A percentile compares a stretch with the other conserved stretches of the same genome.
Evolutionary conservation across 2,888 invertebrate species (phyloP).

Genomic region (Bellardia pandia): DNA sequence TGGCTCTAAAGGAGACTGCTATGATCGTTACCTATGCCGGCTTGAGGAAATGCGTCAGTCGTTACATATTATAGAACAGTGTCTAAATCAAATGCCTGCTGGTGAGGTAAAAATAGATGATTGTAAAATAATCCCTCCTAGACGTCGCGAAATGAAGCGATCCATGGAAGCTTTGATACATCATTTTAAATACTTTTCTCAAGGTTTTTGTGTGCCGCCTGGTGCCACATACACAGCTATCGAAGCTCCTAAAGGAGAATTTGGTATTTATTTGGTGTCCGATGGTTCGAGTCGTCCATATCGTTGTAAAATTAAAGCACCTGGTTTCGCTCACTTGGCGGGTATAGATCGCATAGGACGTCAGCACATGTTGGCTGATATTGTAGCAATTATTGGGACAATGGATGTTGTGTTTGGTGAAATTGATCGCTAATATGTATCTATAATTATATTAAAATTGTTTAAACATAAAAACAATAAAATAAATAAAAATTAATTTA

Average conservation of each 20-base stretch:
- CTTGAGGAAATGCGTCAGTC: slow-evolving; percentile 91
- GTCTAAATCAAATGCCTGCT: slow-evolving; percentile 92
- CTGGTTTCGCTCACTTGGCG: slow-evolving; percentile 87
- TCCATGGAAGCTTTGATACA: slow-evolving; percentile 95
- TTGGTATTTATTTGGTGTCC: slow-evolving; percentile 93
- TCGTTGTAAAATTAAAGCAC: slow-evolving; percentile 87
- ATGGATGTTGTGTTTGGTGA: slow-evolving; percentile 87
- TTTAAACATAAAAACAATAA: too few relatives aligned
- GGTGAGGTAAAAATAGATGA: slow-evolving; percentile 93
- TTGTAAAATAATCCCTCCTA: slow-evolving; percentile 90
- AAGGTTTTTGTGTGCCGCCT: slow-evolving; percentile 93
- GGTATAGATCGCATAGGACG: slow-evolving; percentile 87
- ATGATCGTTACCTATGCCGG: slow-evolving; percentile 90
- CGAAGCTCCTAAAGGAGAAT: slow-evolving; percentile 94
- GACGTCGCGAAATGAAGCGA: slow-evolving; percentile 92
- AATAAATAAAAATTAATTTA: too few relatives aligned
- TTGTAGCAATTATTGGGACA: slow-evolving; percentile 90
- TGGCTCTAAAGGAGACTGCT: slow-evolving; percentile 92
- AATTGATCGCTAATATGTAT: slow-evolving; percentile 85
- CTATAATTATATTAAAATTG: not conserved
- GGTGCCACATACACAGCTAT: slow-evolving; percentile 91
- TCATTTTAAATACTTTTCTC: slow-evolving; percentile 93
- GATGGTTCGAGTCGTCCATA: slow-evolving; percentile 92
- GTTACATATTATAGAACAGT: slow-evolving; percentile 90
- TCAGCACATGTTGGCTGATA: slow-evolving; percentile 90